phyloP scores from a whole-genome alignment of 1,140 invertebrate genomes.

The Apis laboriosa region DNA sequence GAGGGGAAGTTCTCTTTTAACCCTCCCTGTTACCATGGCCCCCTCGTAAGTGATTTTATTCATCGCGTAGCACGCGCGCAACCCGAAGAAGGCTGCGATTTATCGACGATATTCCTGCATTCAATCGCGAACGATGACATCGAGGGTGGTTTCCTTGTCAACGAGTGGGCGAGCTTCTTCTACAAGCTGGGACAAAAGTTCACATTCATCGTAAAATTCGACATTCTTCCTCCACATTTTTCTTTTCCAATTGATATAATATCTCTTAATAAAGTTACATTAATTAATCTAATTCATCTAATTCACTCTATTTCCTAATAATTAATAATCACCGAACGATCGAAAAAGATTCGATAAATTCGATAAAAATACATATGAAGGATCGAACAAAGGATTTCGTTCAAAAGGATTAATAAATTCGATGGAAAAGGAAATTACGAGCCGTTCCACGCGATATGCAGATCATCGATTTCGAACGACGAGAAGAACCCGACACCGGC shows the following conservation, averaged over 20 bases:
- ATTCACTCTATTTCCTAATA: no score
- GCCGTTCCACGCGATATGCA: not conserved
- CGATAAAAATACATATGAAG: no score
- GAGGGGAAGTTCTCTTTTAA: not conserved
- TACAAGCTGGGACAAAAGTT: not conserved
- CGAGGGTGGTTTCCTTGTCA: constrained; percentile 22
- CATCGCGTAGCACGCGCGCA: not conserved
- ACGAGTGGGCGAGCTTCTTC: not conserved
- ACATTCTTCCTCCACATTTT: not conserved
- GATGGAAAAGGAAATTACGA: not conserved
- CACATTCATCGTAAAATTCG: not conserved
- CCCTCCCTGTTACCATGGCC: not conserved
- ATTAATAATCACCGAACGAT: no score
- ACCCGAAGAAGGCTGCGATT: constrained; percentile 11
- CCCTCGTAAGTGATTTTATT: constrained; percentile 17
- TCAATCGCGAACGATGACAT: not conserved
- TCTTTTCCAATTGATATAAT: not conserved
- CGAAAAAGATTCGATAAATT: no score
- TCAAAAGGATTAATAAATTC: constrained; percentile 13
- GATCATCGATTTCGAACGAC: not conserved
- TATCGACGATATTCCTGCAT: constrained; percentile 13
- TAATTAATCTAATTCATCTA: no score
- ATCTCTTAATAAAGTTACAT: no score
- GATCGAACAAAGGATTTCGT: not conserved
- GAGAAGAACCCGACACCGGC: not conserved